Conservation (phyloP, 2,797 vertebrate species). For the Phalanger gymnotis region DNA sequence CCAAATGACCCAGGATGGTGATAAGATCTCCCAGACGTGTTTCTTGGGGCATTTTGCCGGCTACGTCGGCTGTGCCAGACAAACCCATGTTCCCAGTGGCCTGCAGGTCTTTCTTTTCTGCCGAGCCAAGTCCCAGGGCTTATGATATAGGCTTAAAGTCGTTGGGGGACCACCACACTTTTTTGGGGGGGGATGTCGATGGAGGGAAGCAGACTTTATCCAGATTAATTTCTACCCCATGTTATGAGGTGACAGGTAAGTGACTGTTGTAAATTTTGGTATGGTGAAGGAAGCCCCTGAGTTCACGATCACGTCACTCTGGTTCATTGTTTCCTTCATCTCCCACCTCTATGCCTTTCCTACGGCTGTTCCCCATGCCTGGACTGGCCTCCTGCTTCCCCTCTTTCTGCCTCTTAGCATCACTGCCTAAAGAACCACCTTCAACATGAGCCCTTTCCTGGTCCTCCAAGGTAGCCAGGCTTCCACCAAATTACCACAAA, state of each 20-base stretch:
- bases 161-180: neutral
- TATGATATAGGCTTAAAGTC: too few species aligned
- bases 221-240: too few species aligned
- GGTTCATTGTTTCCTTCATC: neutral
- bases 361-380: neutral
- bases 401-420: neutral
- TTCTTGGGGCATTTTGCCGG: neutral
- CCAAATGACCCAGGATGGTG: neutral
- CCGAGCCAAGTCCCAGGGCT: neutral
- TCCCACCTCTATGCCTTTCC: neutral
- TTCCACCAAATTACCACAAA: neutral
- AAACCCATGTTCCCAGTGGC: neutral
- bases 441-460: neutral
- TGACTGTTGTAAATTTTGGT: neutral
- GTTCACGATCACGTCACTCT: neutral
- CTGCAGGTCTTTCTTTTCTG: neutral
- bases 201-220: neutral
- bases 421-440: neutral
- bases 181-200: neutral
- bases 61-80: rapidly evolving
- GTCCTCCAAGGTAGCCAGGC: neutral
- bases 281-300: neutral
- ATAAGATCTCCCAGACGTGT: too few species aligned
- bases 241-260: neutral
- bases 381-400: neutral